Evolutionary conservation across 2,113 vertebrate genomes (phyloP), one percentile per base, ranked within the genome.

Genomic region (Phasianus colchicus): DNA sequence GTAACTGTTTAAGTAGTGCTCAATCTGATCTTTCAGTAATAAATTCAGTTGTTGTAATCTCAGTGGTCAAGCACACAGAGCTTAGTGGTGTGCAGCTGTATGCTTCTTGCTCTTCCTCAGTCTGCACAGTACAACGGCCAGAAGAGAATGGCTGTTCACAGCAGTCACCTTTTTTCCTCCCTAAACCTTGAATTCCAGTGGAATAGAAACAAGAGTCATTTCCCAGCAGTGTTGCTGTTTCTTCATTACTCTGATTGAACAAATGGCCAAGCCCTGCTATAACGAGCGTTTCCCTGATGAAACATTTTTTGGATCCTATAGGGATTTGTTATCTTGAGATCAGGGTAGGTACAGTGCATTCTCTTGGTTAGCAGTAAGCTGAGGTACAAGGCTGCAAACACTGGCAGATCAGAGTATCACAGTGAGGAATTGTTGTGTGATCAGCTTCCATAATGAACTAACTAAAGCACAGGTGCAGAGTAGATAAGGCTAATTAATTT

Each of bases 141-240:
- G n/a, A 83, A 91, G 58, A 88, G 54, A 80, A 10, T 2, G 3
- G 54, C 72, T 89, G 64, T 63, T 89, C 75, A 52, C 32, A 65
- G 81, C 3, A 2, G 17, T 82, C 52, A 75, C 24, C 58, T 54
- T 40, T 27, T 61, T 55, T 34, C 5, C 10, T n/a, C 27, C 21
- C 27, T 82, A 92, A 42, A 2, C 7, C 42, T 6, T 38, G 25
- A 27, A 78, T 92, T 81, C 61, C 94, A 34, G 15, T 60, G 27
- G 30, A 83, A 17, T n/a, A 90, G 69, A 67, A 74, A 34, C 19
- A 58, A 25, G 32, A 85, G 12, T 77, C 0, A 1, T 88, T 86
- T 73, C 42, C 17, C 65, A 1, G 0, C 17, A 40, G 32, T 6
- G 9, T 20, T 0, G 1, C 47, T 57, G 19, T 58, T 88, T 73